phyloP scores from a whole-genome alignment of 2,888 invertebrate species.

The Dusona sp. region DNA sequence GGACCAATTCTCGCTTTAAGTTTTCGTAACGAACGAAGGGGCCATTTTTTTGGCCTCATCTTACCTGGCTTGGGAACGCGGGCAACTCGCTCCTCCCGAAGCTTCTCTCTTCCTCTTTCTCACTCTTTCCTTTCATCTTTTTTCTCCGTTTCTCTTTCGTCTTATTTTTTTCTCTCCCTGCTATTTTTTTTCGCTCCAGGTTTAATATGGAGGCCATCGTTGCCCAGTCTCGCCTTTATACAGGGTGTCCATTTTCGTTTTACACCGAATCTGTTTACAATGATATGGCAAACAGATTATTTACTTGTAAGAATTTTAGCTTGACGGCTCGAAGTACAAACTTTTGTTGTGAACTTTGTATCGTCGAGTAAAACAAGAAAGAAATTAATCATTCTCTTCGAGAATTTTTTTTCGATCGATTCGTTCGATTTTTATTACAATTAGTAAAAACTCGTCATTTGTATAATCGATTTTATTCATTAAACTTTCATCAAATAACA shows the following conservation, averaged over 20 bases:
- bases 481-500: neutral
- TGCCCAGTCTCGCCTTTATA: slow-evolving; percentile 59
- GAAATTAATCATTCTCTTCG: neutral
- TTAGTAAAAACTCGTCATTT: too few species aligned
- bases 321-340: slow-evolving; percentile 15
- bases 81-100: slow-evolving; percentile 12
- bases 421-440: neutral
- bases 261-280: too few species aligned
- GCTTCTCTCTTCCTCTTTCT: slow-evolving; percentile 15
- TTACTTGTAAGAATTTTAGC: neutral
- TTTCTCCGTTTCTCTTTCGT: slow-evolving; percentile 20
- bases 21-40: slow-evolving; percentile 42
- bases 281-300: neutral
- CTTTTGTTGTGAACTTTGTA: slow-evolving; percentile 7
- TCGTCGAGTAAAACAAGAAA: neutral
- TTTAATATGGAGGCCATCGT: slow-evolving; percentile 39
- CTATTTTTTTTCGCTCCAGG: slow-evolving; percentile 10
- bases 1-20: neutral
- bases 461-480: too few species aligned
- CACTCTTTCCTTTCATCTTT: slow-evolving; percentile 31
- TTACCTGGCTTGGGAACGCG: slow-evolving; percentile 59
- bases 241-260: slow-evolving; percentile 55
- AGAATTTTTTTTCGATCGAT: neutral
- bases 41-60: slow-evolving; percentile 55
- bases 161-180: slow-evolving; percentile 23